Evolutionary conservation across 2,797 vertebrate genomes (phyloP).

Genomic region (Acanthopagrus latus): DNA sequence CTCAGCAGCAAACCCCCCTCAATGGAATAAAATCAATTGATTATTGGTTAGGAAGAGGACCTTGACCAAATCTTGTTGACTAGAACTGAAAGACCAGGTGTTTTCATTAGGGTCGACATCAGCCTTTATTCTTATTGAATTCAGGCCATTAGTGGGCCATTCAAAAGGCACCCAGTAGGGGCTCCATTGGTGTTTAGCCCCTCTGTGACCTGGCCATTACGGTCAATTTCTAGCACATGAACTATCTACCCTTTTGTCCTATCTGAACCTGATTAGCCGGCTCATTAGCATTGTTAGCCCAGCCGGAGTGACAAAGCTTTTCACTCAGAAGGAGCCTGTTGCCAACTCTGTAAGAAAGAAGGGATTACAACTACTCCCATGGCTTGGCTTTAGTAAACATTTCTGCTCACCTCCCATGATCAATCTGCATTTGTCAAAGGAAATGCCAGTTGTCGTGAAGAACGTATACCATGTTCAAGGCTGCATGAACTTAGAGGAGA

Average conservation of each 20-base stretch:
- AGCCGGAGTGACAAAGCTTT: constrained; percentile 57
- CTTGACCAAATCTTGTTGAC: constrained; percentile 39
- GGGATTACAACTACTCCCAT: constrained; percentile 40
- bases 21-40: constrained; percentile 47
- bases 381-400: constrained; percentile 41
- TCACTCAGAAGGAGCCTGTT: constrained; percentile 40
- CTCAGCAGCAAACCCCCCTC: background rate
- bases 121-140: constrained; percentile 74
- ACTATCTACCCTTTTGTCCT: constrained; percentile 65
- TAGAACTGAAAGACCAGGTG: constrained; percentile 48
- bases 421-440: background rate
- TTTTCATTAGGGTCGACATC: constrained; percentile 68
- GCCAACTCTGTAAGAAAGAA: constrained; percentile 44
- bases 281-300: constrained; percentile 73
- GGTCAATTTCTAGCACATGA: constrained; percentile 74
- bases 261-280: constrained; percentile 74
- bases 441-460: constrained; percentile 3
- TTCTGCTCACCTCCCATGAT: constrained; percentile 26
- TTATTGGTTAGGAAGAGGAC: constrained; percentile 47
- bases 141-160: constrained; percentile 71
- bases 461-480: background rate
- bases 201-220: constrained; percentile 71
- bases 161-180: constrained; percentile 62
- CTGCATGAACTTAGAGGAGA: constrained; percentile 21
- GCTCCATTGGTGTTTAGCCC: constrained; percentile 81